Evolutionary conservation across 1,140 invertebrate genomes (phyloP), one percentile per base, ranked within the genome.

Genomic region (Lucilia cuprina): DNA sequence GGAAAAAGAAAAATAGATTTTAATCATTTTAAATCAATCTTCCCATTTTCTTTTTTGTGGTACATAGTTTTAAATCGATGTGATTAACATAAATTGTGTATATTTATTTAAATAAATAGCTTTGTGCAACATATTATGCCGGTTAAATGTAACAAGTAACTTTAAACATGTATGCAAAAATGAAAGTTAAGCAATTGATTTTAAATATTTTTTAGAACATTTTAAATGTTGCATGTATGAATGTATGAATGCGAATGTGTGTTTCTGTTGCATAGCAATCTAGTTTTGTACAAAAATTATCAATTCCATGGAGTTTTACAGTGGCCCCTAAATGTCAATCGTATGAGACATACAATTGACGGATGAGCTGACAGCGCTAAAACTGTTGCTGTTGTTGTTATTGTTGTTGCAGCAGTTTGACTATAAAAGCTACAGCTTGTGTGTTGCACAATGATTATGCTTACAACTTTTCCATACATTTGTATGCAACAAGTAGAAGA

Each of bases 321-420:
- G 86, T 86, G 85, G 87, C 87, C 86, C 86, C 85, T 85, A 85
- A 87, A 90, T 90, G 89, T 90, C 89, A 89, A 88, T 86, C 86
- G 60, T 86, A 87, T 87, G 65, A 90, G 89, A 90, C 90, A 90
- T 88, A 87, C 88, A 87, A 90, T 90, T 90, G 89, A 90, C 89
- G 89, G 89, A 90, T 90, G 89, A 90, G 89, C 87, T 90, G 89
- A 90, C 89, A 90, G 89, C 87, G 89, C 89, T 90, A 90, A 89
- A 89, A 90, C 89, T 90, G 89, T 90, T 90, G 89, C 89, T 90
- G 88, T 80, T 25, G n/a, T 50, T 49, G 19, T 25, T 50, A 80
- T 17, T 50, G 19, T 25, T 50, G 41, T 12, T 47, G n/a, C 2
- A 50, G 65, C 19, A n/a, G 14, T n/a, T 60, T 7, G 55, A 7